phyloP scores from a whole-genome alignment of 2,113 vertebrate genomes.

The Ctenodactylus gundi region DNA sequence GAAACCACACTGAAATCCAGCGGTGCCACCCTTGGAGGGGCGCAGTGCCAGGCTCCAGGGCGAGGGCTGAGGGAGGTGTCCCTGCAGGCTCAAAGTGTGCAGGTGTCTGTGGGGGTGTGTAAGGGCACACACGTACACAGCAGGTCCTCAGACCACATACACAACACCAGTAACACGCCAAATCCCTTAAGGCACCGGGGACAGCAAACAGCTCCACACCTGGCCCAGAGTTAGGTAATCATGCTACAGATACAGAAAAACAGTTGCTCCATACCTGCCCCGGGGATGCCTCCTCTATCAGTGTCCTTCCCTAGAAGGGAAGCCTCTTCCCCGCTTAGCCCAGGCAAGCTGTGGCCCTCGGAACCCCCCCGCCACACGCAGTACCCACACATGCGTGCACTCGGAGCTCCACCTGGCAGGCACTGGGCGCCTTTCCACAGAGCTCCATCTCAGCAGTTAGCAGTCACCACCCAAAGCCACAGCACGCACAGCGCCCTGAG shows the following conservation, averaged over 20 bases:
- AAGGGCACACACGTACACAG: background rate
- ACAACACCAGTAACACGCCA: background rate
- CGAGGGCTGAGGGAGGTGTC: background rate
- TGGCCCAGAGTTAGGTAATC: background rate
- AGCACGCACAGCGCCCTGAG: too few species aligned
- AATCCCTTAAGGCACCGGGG: background rate
- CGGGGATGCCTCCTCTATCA: fast-evolving
- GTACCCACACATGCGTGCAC: background rate
- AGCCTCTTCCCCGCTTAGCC: background rate
- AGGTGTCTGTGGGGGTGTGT: too few species aligned
- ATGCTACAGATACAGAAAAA: background rate
- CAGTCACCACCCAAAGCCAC: background rate
- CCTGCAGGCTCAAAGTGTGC: background rate
- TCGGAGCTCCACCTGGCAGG: background rate
- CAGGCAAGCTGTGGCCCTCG: too few species aligned
- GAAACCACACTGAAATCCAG: background rate
- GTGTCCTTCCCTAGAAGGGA: background rate
- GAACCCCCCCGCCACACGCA: background rate
- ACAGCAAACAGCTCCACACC: background rate
- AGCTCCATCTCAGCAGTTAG: too few species aligned
- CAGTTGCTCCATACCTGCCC: too few species aligned
- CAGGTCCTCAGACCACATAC: background rate
- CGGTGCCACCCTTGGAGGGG: too few species aligned
- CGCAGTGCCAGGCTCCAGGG: too few species aligned
- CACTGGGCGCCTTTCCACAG: background rate